A percentile compares a stretch with the other conserved stretches of the same genome.
Conservation (phyloP, 1,140 invertebrate species). For the Meloidogyne exigua region DNA sequence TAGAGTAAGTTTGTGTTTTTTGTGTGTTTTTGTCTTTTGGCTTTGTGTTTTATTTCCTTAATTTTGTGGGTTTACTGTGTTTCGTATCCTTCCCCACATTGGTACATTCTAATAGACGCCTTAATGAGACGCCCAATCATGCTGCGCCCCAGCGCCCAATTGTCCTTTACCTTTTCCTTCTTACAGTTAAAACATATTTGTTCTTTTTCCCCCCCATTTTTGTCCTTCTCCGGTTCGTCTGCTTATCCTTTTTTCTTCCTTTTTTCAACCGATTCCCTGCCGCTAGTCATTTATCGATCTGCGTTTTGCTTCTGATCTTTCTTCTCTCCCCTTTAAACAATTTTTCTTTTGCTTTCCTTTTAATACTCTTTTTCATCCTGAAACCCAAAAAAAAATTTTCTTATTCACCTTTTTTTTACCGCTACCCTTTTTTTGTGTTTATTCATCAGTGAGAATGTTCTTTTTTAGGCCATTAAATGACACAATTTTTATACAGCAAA, state of each 20-base stretch:
- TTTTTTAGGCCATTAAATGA: conserved; percentile 3
- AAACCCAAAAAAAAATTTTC: background rate
- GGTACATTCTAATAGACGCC: too few species aligned
- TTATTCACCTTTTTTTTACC: background rate
- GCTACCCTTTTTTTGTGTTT: background rate
- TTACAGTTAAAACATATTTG: too few species aligned
- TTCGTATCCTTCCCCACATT: too few species aligned
- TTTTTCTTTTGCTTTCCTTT: background rate
- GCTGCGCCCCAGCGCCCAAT: too few species aligned
- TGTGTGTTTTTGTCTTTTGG: too few species aligned
- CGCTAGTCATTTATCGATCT: conserved; percentile 1
- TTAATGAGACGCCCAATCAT: too few species aligned
- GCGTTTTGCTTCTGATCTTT: conserved; percentile 2
- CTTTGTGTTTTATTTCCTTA: too few species aligned
- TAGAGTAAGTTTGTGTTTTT: too few species aligned
- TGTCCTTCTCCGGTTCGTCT: background rate
- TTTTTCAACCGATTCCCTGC: background rate
- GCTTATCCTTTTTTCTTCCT: background rate
- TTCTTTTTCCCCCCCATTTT: too few species aligned
- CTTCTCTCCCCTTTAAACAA: background rate
- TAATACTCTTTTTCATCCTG: conserved; percentile 4
- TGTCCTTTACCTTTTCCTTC: too few species aligned
- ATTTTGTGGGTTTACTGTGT: too few species aligned
- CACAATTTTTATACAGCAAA: background rate
- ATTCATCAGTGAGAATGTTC: background rate